Evolutionary conservation across 2,113 vertebrate species (phyloP).

Genomic region (Promerops cafer): DNA sequence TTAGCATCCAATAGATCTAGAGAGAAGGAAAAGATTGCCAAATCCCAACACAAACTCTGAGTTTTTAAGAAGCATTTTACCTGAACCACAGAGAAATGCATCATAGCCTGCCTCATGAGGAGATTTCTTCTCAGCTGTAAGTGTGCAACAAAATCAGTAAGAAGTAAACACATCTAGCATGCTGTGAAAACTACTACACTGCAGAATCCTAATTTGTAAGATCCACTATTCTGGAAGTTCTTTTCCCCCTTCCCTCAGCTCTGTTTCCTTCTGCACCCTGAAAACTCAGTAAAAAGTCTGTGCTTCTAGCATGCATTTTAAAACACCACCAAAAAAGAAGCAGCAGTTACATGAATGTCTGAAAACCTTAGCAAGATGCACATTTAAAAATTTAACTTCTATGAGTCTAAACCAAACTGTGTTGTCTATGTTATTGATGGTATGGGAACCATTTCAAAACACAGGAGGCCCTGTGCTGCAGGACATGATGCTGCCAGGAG

Average conservation of each 20-base stretch:
- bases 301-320: not conserved
- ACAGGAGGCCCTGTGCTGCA: not conserved
- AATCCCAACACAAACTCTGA: not conserved
- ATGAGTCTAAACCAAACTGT: not conserved
- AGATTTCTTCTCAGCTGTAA: constrained; percentile 57
- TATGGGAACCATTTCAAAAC: not conserved
- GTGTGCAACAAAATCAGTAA: not conserved
- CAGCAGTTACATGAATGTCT: not conserved
- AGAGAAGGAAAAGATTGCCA: not conserved
- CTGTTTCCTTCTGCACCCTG: not conserved
- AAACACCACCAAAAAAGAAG: not conserved
- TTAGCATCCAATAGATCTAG: not conserved
- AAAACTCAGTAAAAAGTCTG: not conserved
- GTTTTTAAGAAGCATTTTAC: constrained; percentile 28
- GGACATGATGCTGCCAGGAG: not conserved
- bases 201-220: not conserved
- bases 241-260: not conserved
- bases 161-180: not conserved
- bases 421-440: rapidly evolving
- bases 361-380: not conserved
- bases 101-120: constrained; percentile 75
- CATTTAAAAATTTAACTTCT: not conserved
- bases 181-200: not conserved
- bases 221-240: not conserved
- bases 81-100: constrained; percentile 77